A percentile compares a stretch with the other conserved stretches of the same genome.
These are phyloP conservation scores for Nothocercus nigrocapillus DNA, from an alignment of 2,113 vertebrate genomes.

Conservation along the genomic window DNA sequence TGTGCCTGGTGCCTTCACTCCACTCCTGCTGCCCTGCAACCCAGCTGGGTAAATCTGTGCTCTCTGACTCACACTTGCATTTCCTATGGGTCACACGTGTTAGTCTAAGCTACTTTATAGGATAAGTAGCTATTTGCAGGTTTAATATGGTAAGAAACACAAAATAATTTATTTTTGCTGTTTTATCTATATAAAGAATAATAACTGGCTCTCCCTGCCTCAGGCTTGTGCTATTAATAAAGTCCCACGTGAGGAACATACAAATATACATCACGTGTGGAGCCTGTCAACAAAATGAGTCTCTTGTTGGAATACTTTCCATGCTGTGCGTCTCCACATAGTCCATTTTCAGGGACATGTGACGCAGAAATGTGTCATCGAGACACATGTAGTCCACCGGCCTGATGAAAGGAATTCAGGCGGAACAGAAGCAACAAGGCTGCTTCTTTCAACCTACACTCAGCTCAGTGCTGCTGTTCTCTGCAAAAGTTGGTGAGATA, in stretches of 20 bases:
- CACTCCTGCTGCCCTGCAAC: not conserved
- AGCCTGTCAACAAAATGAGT: slow-evolving; percentile 9
- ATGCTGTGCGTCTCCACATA: slow-evolving; percentile 16
- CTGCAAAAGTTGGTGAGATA: not conserved
- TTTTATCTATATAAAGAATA: not conserved
- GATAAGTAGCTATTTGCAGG: not conserved
- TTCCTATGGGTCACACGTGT: not conserved
- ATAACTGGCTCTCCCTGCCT: not conserved
- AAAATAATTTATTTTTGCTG: not conserved
- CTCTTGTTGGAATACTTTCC: slow-evolving; percentile 62
- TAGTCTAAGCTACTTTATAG: not conserved
- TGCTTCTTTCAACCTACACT: not conserved
- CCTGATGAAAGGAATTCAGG: slow-evolving; percentile 4
- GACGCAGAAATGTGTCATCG: slow-evolving; percentile 46
- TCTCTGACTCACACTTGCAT: not conserved
- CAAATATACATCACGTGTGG: not conserved
- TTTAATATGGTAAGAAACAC: not conserved
- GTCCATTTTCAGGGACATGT: slow-evolving; percentile 19
- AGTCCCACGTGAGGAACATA: slow-evolving; percentile 25
- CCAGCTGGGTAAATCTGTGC: not conserved
- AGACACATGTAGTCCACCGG: not conserved
- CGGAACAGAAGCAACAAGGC: not conserved
- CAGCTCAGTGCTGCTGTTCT: not conserved
- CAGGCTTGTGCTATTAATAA: slow-evolving; percentile 57
- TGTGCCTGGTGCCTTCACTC: not conserved